Evolutionary conservation across 2,113 vertebrate species (phyloP), one percentile per base, ranked within the genome.

Genomic region (Cathartes aura): DNA sequence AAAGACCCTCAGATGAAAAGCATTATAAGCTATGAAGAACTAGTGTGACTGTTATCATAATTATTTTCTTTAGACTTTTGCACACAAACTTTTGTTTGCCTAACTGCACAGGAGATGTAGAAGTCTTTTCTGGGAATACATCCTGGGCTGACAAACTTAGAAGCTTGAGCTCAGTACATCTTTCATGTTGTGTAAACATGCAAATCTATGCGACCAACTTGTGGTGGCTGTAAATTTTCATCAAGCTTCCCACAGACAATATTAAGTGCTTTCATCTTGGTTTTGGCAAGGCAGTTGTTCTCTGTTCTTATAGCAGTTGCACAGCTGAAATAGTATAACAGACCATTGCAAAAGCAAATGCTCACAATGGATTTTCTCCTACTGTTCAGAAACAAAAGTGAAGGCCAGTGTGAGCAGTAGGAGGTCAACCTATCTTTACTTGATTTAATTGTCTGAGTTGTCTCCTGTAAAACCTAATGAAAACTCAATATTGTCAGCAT

Each of bases 401-500:
- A 79, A 94, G 91, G 70, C 79, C 43, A 74, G 80, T 80, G 50
- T 71, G 86, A 93, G 50, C 86, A 87, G 68, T 48, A 73, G 93
- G 93, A 87, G 42, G 76, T 93, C 94, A 89, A 52, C 60, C 59
- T 93, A 62, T 92, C 92, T 94, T 87, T 91, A 66, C 68, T 78
- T 94, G 88, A 92, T 95, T 94, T 94, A 95, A 95, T 97, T 91
- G 91, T 92, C 91, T 94, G 88, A 92, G 74, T 50, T 87, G 64
- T 76, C 48, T 94, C 92, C 90, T 91, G 79, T 45, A 94, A 96
- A 95, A 89, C 56, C 58, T 97, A 96, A 95, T 96, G 94, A 92
- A 93, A 97, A 96, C 64, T 94, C 97, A 91, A 94, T 97, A 95
- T 72, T 96, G 66, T 84, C 94, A 93, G 82, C 88, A 92, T 82